Evolutionary conservation across 2,113 vertebrate genomes (phyloP), one percentile per base, ranked within the genome.

Genomic region (Irena cyanogastra): DNA sequence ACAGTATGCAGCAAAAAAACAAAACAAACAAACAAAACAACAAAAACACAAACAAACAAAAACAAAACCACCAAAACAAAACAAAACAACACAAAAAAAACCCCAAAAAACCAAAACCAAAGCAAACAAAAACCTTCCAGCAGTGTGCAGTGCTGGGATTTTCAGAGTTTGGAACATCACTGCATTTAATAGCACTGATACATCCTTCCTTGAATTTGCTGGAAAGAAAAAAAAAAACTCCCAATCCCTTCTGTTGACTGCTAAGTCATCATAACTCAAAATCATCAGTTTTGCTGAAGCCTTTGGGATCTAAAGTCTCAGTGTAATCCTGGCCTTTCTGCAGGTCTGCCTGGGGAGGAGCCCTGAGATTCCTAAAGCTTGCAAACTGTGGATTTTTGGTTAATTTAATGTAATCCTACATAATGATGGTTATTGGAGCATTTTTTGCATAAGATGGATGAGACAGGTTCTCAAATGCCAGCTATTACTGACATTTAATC

Each of bases 401-500:
- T 96, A 81, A 86, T 95, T 92, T 97, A 69, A 92, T 96, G 83
- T 91, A 96, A 97, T 96, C 89, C 87, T 89, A 56, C 87, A 54
- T 96, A 97, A 97, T 91, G 63, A 92, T 97, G 95, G 95, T 97
- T 96, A 95, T 89, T 96, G 93, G 94, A 96, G 92, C 84, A 83
- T 97, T 97, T 97, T 95, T 84, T 94, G 57, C 27, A 30, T 57
- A 79, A 96, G 85, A 95, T 87, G 54, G 81, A 96, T 97, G 93
- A 96, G 63, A 81, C 78, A 91, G 60, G 45, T 76, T 93, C 86
- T 96, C 90, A 97, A 97, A 97, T 98, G 92, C 86, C 94, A 97
- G 79, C 41, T 80, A 91, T 94, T 96, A 83, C 83, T 97, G 96
- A 95, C 87, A 97, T 97, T 98, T 98, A 97, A 90, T 95, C 89